phyloP scores from a whole-genome alignment of 1,140 invertebrate species.

The Hestina assimilis region DNA sequence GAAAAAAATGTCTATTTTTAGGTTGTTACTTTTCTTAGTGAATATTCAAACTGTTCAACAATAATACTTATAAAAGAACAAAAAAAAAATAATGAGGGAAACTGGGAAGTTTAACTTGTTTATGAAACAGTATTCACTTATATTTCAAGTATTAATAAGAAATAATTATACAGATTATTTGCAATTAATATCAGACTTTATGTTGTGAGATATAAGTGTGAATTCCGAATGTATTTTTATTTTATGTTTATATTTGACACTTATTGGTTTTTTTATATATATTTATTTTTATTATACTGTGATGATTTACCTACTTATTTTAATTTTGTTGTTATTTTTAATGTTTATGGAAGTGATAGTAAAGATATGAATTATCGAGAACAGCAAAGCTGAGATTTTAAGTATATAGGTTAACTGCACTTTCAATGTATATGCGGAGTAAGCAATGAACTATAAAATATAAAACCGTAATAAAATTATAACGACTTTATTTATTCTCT shows the following conservation, averaged over 20 bases:
- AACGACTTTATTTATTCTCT: slow-evolving; percentile 2
- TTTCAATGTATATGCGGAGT: neutral
- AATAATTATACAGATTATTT: slow-evolving; percentile 1
- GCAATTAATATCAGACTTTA: neutral
- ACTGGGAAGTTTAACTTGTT: neutral
- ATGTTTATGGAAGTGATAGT: slow-evolving; percentile 32
- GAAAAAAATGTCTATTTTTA: too few species aligned
- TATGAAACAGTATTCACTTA: slow-evolving; percentile 7
- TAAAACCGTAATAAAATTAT: neutral
- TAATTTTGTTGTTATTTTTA: slow-evolving; percentile 49
- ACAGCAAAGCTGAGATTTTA: slow-evolving; percentile 33
- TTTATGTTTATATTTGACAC: slow-evolving; percentile 25
- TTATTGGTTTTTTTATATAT: slow-evolving; percentile 15
- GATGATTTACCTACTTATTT: slow-evolving; percentile 49
- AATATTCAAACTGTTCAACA: too few species aligned
- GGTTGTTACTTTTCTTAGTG: too few species aligned
- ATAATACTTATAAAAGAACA: neutral
- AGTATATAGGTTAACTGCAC: slow-evolving; percentile 14
- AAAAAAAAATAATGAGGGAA: neutral
- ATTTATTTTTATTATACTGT: slow-evolving; percentile 40
- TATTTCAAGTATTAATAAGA: slow-evolving; percentile 1
- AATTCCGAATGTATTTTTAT: slow-evolving; percentile 8
- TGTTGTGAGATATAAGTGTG: neutral
- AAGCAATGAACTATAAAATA: neutral
- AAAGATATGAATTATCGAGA: slow-evolving; percentile 19